Evolutionary conservation across 2,797 vertebrate genomes (phyloP), one percentile per base, ranked within the genome.

Genomic region (Characodon lateralis): DNA sequence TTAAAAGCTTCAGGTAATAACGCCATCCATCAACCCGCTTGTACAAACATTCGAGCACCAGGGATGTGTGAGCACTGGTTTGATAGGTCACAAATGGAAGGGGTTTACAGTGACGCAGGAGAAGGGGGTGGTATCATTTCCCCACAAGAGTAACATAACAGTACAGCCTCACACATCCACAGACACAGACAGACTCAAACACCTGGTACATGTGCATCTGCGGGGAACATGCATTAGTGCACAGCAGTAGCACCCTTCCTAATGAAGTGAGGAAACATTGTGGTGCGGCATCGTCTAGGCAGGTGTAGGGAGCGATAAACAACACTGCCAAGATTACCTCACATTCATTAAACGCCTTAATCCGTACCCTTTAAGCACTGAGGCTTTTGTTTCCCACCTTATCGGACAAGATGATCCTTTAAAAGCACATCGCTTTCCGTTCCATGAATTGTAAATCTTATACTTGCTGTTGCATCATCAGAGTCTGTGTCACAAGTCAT

Each of bases 1-100:
- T 91, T 91, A 91, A 94, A 94, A 94, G 91, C 89, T 89, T 87
- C 87, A 74, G 86, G 92, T 94, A 95, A 94, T 94, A 94, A 95
- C 87, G 82, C 87, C 91, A 94, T 94, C 90, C 87, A 95, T 95
- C 93, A 94, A 68, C 85, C 48, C 3, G 78, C 81, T 48, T 26
- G 41, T 56, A 58, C 35, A 35, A 78, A 88, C 80, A 79, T 74
- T 79, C 26, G 65, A 41, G 82, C 73, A 43, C 39, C 39, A 18
- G 81, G 74, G 71, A 82, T 46, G 65, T 39, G 72, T 56, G 76
- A 24, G 48, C 18, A 35, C 66, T 35, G 59, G 7, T 83, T 84
- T 28, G 18, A 80, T 87, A 86, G 92, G 93, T 94, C 91, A 92
- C 79, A 88, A 87, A 63, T 79, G 65, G 78, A 83, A 80, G 81